Evolutionary conservation across 2,888 invertebrate species (phyloP).

Genomic region (Acrocyrtus sp.): DNA sequence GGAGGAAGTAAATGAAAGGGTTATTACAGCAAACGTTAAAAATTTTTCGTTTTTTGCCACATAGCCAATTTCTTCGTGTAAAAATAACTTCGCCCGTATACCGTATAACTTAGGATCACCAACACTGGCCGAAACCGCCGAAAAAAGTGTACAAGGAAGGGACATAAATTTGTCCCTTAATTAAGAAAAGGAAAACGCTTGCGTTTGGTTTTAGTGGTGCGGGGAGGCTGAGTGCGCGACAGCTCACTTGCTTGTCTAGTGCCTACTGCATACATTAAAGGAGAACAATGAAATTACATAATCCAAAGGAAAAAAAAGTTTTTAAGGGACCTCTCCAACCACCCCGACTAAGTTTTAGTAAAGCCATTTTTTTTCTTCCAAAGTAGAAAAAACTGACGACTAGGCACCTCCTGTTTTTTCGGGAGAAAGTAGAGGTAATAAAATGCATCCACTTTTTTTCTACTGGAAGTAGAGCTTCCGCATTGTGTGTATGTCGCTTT

Average conservation of each 20-base stretch:
- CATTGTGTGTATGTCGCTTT: background rate
- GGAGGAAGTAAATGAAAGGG: background rate
- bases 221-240: background rate
- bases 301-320: no score
- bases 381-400: no score
- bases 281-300: no score
- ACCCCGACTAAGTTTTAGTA: no score
- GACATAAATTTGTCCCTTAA: constrained; percentile 36
- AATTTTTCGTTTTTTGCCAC: no score
- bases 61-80: no score
- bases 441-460: constrained; percentile 7
- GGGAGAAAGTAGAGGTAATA: constrained; percentile 2
- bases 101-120: no score
- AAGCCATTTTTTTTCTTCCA: no score
- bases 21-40: background rate
- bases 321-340: no score
- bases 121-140: no score
- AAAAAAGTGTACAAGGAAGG: background rate
- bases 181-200: constrained; percentile 19
- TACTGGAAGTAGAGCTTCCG: background rate
- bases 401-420: background rate
- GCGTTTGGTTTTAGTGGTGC: constrained; percentile 4
- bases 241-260: background rate
- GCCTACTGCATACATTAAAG: no score
- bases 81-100: no score